phyloP scores from a whole-genome alignment of 2,113 vertebrate species.

The Platysternon megacephalum region DNA sequence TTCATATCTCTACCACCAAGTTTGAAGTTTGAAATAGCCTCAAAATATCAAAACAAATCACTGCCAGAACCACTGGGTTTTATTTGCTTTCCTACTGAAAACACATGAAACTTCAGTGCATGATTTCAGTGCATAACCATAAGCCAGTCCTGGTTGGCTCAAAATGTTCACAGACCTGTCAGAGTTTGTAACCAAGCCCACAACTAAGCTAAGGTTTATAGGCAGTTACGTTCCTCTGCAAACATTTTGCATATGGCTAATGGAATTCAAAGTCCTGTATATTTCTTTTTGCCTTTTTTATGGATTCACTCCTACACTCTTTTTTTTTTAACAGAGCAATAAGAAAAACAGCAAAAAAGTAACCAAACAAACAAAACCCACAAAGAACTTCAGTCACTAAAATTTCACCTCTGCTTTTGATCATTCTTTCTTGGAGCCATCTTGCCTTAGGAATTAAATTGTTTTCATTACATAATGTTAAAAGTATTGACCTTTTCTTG shows the following conservation, averaged over 20 bases:
- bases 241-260: neutral
- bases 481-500: neutral
- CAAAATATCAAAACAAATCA: neutral
- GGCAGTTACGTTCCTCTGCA: neutral
- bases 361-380: neutral
- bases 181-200: neutral
- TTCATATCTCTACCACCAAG: slow-evolving; percentile 15
- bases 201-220: neutral
- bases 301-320: neutral
- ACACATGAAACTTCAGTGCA: neutral
- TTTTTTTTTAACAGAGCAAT: neutral
- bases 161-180: neutral
- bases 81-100: neutral
- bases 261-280: neutral
- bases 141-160: neutral
- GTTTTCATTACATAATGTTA: neutral
- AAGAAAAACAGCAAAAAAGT: neutral
- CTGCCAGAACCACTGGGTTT: neutral
- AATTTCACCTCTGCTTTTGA: neutral
- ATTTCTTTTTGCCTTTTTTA: neutral
- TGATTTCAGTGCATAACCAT: neutral
- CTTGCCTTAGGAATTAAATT: neutral
- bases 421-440: neutral
- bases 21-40: neutral
- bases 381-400: neutral